Evolutionary conservation across 2,113 vertebrate species (phyloP).

Genomic region (Colinus virginianus): DNA sequence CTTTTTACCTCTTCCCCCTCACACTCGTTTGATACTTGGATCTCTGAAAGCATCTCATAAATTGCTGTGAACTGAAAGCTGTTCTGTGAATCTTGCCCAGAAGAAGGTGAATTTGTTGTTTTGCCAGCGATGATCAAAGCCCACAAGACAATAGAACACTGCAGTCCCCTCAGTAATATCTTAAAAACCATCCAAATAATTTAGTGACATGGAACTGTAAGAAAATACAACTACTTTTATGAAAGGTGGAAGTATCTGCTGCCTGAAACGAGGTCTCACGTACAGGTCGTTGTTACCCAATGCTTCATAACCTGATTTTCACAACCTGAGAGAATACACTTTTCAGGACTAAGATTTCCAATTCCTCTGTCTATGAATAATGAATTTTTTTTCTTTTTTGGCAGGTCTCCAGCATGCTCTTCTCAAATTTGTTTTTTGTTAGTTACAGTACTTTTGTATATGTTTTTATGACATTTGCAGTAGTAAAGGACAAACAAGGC

Average conservation of each 20-base stretch:
- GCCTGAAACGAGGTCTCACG: neutral
- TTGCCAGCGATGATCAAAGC: neutral
- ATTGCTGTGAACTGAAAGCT: neutral
- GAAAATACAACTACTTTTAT: neutral
- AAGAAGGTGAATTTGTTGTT: neutral
- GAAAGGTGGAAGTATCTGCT: neutral
- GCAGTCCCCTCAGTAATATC: accelerated
- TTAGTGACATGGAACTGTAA: neutral
- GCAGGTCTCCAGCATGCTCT: neutral
- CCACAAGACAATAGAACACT: neutral
- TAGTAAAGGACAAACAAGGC: neutral
- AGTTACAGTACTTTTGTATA: neutral
- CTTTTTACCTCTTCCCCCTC: neutral
- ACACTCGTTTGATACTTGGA: neutral
- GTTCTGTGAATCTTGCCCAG: neutral
- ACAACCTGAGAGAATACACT: neutral
- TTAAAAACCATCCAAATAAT: neutral
- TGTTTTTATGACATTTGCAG: neutral
- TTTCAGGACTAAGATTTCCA: neutral
- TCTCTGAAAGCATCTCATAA: neutral
- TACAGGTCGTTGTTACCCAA: neutral
- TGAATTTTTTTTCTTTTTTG: neutral
- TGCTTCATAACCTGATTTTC: neutral
- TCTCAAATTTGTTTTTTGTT: neutral
- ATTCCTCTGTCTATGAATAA: neutral